Conservation (phyloP, 2,888 invertebrate genomes). For the Oscheius onirici region DNA sequence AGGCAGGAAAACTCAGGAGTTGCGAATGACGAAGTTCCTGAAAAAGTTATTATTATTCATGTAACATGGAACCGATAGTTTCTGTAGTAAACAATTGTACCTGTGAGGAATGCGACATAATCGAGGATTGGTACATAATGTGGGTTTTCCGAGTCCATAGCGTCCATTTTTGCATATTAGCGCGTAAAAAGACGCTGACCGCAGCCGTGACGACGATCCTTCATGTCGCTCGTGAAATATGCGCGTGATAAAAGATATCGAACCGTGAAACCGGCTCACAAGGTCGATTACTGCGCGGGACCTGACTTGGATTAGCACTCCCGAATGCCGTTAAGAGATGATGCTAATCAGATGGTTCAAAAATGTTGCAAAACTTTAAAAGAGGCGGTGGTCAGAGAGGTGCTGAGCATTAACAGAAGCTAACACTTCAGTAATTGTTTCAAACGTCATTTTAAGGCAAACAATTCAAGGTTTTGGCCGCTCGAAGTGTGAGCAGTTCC, state of each 20-base stretch:
- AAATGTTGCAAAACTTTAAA: too few species aligned
- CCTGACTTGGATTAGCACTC: background rate
- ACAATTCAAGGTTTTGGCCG: too few species aligned
- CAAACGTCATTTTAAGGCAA: too few species aligned
- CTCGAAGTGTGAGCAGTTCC: too few species aligned
- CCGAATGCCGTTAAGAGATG: too few species aligned
- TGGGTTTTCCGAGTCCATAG: slow-evolving; percentile 9
- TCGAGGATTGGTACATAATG: slow-evolving; percentile 26
- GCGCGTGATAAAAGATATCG: slow-evolving; percentile 34
- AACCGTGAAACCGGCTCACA: slow-evolving; percentile 30
- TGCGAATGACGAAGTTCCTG: slow-evolving; percentile 21
- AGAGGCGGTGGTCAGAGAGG: too few species aligned
- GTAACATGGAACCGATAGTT: background rate
- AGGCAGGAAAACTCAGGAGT: slow-evolving; percentile 42
- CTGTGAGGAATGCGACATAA: slow-evolving; percentile 26
- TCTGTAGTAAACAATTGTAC: background rate
- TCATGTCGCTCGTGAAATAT: slow-evolving; percentile 31
- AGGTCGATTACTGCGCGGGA: slow-evolving; percentile 29
- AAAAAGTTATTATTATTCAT: background rate
- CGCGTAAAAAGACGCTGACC: slow-evolving; percentile 12
- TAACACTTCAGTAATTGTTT: too few species aligned
- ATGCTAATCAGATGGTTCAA: too few species aligned
- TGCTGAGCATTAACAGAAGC: too few species aligned
- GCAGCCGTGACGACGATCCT: slow-evolving; percentile 7
- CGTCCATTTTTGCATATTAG: slow-evolving; percentile 22